phyloP scores from a whole-genome alignment of 2,888 invertebrate genomes.

The Folsomia manolachei region DNA sequence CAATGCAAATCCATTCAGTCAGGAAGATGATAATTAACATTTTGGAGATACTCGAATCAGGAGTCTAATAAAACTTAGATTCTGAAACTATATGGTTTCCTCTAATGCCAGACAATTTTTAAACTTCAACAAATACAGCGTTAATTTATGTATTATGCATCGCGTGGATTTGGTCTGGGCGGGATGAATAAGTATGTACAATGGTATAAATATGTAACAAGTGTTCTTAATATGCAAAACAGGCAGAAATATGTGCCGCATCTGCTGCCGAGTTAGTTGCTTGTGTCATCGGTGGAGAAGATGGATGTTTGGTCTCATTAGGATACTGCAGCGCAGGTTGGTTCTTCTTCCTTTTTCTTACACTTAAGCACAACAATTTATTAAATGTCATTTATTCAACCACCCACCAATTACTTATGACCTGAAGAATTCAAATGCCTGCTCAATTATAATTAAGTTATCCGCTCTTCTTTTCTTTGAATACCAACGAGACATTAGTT shows the following conservation, averaged over 20 bases:
- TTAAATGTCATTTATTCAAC: background rate
- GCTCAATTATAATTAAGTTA: background rate
- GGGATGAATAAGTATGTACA: no score
- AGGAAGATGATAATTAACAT: no score
- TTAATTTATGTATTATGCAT: no score
- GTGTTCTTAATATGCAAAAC: slow-evolving; percentile 37
- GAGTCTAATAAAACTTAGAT: no score
- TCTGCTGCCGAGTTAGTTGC: slow-evolving; percentile 50
- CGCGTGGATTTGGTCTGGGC: no score
- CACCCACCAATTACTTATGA: background rate
- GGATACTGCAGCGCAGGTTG: slow-evolving; percentile 50
- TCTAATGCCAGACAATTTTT: no score
- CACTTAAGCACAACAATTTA: background rate
- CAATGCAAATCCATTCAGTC: no score
- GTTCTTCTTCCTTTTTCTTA: background rate
- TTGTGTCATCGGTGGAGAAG: slow-evolving; percentile 50
- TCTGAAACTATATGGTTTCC: no score
- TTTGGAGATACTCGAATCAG: no score
- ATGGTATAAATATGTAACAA: slow-evolving; percentile 36
- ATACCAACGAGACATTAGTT: background rate
- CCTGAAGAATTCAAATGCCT: background rate
- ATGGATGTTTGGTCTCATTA: slow-evolving; percentile 50
- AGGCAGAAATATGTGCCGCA: slow-evolving; percentile 50
- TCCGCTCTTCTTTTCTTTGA: background rate
- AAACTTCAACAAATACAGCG: no score